Evolutionary conservation across 64 coral and sea anemone genomes (phyloP).

Genomic region (Montipora cactus): DNA sequence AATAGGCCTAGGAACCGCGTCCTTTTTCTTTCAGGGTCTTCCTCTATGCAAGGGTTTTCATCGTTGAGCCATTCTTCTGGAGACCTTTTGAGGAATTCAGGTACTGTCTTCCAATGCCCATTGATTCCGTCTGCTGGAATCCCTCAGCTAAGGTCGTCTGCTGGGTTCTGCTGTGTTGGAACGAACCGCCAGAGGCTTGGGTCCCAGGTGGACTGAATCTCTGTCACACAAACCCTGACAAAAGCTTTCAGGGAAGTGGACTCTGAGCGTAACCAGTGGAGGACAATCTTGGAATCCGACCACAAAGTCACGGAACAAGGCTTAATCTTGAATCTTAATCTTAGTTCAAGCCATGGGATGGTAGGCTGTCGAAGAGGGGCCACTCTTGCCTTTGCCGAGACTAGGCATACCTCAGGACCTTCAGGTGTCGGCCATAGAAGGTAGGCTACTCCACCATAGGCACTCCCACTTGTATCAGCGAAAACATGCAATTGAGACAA

Average conservation of each 20-base stretch:
- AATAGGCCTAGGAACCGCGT: too few relatives aligned
- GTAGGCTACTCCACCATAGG: slow-evolving; percentile 6
- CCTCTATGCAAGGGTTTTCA: too few relatives aligned
- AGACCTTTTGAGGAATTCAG: not conserved
- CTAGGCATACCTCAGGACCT: slow-evolving; percentile 6
- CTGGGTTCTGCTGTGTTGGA: slow-evolving; percentile 31
- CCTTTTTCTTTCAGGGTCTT: too few relatives aligned
- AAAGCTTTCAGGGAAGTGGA: slow-evolving; percentile 31
- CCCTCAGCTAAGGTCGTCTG: slow-evolving; percentile 46
- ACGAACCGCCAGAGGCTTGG: slow-evolving; percentile 4
- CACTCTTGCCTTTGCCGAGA: slow-evolving; percentile 47
- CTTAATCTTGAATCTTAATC: slow-evolving; percentile 12
- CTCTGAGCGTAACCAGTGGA: slow-evolving; percentile 24
- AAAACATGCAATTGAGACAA: not conserved
- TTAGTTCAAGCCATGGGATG: slow-evolving; percentile 53
- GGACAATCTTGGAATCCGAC: slow-evolving; percentile 34
- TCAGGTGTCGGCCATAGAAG: slow-evolving; percentile 34
- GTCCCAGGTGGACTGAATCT: slow-evolving; percentile 32
- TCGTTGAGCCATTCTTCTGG: slow-evolving; percentile 23
- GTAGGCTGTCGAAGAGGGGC: slow-evolving; percentile 53
- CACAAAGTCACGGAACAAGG: slow-evolving; percentile 1
- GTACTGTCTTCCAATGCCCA: slow-evolving; percentile 38
- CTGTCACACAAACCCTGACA: slow-evolving; percentile 37
- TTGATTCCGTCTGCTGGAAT: not conserved
- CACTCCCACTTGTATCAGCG: slow-evolving; percentile 12